Percentiles rank a stretch among this genome's conserved stretches.
These are phyloP conservation scores for Frankliniella fusca DNA, from an alignment of 2,888 invertebrate genomes.

Conservation along the genomic window DNA sequence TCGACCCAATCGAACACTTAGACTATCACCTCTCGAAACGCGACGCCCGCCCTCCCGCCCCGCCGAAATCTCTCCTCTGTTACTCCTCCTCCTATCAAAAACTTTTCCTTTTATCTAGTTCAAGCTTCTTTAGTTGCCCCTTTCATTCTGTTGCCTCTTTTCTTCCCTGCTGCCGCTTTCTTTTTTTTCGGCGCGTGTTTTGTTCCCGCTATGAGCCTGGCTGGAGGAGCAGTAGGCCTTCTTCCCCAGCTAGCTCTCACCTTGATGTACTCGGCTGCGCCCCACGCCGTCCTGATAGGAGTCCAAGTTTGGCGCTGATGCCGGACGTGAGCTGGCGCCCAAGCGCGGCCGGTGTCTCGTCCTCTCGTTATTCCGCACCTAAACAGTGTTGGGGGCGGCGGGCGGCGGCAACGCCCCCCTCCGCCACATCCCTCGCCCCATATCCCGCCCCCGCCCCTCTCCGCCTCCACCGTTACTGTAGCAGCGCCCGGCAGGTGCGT, in stretches of 20 bases:
- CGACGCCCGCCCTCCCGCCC: too few relatives aligned
- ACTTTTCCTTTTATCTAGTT: constrained; percentile 23
- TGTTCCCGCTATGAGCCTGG: not conserved
- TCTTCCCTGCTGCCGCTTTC: not conserved
- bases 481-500: not conserved
- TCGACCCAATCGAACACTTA: not conserved
- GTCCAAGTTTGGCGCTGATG: constrained; percentile 19
- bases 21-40: too few relatives aligned
- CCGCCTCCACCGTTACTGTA: not conserved
- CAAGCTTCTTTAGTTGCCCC: not conserved
- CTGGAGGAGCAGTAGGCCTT: not conserved
- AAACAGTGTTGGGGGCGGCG: not conserved
- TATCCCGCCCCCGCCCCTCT: not conserved
- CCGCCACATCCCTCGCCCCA: not conserved
- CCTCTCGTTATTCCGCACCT: too few relatives aligned
- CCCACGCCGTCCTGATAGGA: not conserved
- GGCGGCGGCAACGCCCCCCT: not conserved
- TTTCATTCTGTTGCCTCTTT: not conserved
- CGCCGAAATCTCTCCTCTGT: too few relatives aligned
- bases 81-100: not conserved
- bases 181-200: not conserved
- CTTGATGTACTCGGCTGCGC: not conserved
- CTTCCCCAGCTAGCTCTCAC: not conserved
- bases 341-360: not conserved
- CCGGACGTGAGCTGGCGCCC: constrained; percentile 6